Percentiles rank a stretch among this genome's conserved stretches.
These are phyloP conservation scores for Grallaria varia DNA, from an alignment of 2,113 vertebrate genomes.

Conservation along the genomic window DNA sequence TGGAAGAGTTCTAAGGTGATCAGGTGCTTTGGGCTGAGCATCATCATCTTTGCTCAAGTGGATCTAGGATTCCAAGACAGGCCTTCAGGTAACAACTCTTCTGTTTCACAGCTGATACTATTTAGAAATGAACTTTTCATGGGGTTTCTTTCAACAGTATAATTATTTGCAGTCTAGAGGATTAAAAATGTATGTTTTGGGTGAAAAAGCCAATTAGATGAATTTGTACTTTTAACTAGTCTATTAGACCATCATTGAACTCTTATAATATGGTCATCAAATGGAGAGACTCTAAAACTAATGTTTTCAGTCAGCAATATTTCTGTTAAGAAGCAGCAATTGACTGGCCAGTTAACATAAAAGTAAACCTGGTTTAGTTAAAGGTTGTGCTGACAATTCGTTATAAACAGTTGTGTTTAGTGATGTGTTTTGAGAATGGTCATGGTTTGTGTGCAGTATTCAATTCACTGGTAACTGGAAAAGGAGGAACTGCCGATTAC, in stretches of 20 bases:
- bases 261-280: neutral
- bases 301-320: neutral
- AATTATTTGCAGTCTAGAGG: neutral
- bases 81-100: conserved; percentile 67
- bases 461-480: neutral
- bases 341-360: neutral
- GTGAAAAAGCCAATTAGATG: neutral
- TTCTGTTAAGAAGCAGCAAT: neutral
- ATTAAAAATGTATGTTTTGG: neutral
- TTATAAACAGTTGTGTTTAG: neutral
- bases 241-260: neutral
- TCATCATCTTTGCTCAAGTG: neutral
- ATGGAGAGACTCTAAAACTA: neutral
- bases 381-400: neutral
- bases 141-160: neutral
- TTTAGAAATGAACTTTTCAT: neutral
- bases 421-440: neutral
- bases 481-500: neutral
- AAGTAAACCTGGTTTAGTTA: neutral
- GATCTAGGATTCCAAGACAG: conserved; percentile 38
- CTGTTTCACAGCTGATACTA: neutral
- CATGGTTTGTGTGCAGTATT: neutral
- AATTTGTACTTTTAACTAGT: neutral
- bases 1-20: conserved; percentile 69
- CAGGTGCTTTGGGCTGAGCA: conserved; percentile 22